A percentile compares a stretch with the other conserved stretches of the same genome.
Evolutionary conservation across 2,113 vertebrate species (phyloP).

Genomic region (Parus major): DNA sequence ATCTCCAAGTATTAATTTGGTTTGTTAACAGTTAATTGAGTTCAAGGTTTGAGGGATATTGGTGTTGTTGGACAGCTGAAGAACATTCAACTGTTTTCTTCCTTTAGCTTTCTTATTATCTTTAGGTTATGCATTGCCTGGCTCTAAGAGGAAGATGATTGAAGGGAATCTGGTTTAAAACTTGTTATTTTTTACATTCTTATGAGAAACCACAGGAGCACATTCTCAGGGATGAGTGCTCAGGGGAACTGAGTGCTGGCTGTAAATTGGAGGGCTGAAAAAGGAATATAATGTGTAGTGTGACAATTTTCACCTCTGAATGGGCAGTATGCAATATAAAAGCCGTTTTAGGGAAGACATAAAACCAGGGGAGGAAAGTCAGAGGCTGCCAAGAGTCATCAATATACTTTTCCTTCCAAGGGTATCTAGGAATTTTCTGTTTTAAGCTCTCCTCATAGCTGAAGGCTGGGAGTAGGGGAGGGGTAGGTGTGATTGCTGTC

Average conservation of each 20-base stretch:
- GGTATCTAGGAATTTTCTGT: neutral
- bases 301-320: neutral
- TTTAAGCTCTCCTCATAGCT: neutral
- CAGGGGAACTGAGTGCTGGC: neutral
- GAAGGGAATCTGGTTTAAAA: neutral
- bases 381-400: neutral
- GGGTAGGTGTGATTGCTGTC: neutral
- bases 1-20: neutral
- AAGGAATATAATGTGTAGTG: neutral
- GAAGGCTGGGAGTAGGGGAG: neutral
- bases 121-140: neutral
- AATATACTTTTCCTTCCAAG: neutral
- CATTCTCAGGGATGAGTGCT: accelerated
- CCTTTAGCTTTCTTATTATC: neutral
- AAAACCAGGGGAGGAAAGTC: neutral
- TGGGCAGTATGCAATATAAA: neutral
- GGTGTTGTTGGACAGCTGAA: neutral
- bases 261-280: neutral
- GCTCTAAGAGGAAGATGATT: neutral
- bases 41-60: neutral
- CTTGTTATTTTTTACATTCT: neutral
- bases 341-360: neutral
- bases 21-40: neutral
- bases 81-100: neutral
- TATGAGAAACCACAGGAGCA: neutral